Base-by-base conservation (phyloP, 1,140 invertebrate genomes). In the Eumeta japonica region DNA sequence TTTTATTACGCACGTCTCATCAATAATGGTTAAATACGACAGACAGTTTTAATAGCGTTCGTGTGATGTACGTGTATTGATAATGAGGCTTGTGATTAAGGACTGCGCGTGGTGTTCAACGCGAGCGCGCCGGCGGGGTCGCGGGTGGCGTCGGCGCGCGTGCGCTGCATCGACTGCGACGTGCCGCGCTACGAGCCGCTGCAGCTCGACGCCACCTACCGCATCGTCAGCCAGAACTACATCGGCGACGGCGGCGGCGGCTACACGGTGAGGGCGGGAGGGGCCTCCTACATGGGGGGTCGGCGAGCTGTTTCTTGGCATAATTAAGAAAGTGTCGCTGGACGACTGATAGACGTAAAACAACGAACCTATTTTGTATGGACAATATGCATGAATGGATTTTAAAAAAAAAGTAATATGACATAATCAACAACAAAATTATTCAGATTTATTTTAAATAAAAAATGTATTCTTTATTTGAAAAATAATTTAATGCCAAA, bases 201-300 rank as follows among this genome's bases (percentile, higher is more conserved):
- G 10, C 58, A 78, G 19, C 12, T 48, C 1, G 51, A 76, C 5
- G 51, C 73, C 39, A 70, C 74, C 19, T 90, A 90, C 59, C 75
- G 78, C 9, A 57, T 90, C 1, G 66, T 82, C 2, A 68, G 83
- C 16, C 71, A 78, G 19, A 77, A 76, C 35, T 90, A 84, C 50
- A 58, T 90, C 5, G 75, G 81, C 1, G 59, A 70, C 1, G 87
- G 86, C 5, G 87, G 87, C 10, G 86, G 89, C 48, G 83, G 82
- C 0, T 80, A 62, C 48, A 53, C 60, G 28, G 76, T 80, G 39
- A 41, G 39, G 7, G 28, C 13, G 5, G 13, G 12, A 5, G 13
- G 5, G 7, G 5, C 9, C 10, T 5, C 7, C 9, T 14, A 30
- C 13, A 30, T 30, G 7, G 13, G 13, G 28, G 20, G 20, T 24